Evolutionary conservation across 2,797 vertebrate species (phyloP).

Genomic region (Leuciscus waleckii): DNA sequence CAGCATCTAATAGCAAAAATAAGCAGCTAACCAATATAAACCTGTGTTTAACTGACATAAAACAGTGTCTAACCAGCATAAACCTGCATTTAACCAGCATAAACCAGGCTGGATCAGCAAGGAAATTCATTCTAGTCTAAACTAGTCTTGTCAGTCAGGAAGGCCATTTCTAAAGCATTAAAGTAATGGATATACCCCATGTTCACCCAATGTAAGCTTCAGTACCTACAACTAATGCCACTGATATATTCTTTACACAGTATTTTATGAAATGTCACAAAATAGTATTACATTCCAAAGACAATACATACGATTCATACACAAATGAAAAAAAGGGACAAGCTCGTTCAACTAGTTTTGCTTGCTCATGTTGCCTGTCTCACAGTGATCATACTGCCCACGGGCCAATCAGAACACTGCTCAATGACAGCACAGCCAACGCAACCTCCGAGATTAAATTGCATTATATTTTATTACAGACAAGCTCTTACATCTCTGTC

Average conservation of each 20-base stretch:
- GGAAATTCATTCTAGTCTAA: constrained; percentile 6
- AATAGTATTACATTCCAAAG: constrained; percentile 1
- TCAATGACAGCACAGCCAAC: constrained; percentile 31
- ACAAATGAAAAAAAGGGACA: not conserved
- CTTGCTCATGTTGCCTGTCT: constrained; percentile 21
- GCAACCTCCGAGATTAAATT: constrained; percentile 42
- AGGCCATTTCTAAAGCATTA: not conserved
- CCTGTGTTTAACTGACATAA: not conserved
- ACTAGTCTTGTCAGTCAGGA: not conserved
- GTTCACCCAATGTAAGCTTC: not conserved
- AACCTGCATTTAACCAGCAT: not conserved
- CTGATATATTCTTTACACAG: not conserved
- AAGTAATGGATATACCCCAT: not conserved
- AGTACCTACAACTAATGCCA: not conserved
- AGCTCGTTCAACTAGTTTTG: not conserved
- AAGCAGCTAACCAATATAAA: not conserved
- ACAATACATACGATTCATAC: constrained; percentile 5
- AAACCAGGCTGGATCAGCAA: not conserved
- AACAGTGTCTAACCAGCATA: not conserved
- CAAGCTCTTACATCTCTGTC: constrained; percentile 48
- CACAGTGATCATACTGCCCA: constrained; percentile 14
- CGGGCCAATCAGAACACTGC: constrained; percentile 25
- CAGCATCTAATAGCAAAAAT: not conserved
- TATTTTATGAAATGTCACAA: not conserved
- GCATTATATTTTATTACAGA: constrained; percentile 44